Evolutionary conservation across 2,888 invertebrate genomes (phyloP).

Genomic region (Acleris sparsana): DNA sequence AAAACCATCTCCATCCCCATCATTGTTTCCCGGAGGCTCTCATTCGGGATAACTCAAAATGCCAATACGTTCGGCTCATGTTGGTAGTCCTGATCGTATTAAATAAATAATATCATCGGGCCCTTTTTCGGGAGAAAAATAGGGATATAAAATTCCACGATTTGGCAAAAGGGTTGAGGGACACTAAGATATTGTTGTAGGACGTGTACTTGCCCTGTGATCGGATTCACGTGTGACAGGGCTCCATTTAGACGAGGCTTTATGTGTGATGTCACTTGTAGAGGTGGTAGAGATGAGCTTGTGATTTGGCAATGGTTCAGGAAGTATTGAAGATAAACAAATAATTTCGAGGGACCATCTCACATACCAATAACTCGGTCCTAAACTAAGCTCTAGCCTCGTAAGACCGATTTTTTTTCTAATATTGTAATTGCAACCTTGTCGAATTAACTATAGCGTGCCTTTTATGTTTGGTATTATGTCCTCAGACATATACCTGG

Average conservation of each 20-base stretch:
- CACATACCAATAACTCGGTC: too few relatives aligned
- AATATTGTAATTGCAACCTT: too few relatives aligned
- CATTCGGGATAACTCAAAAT: slow-evolving; percentile 28
- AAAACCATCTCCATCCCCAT: not conserved
- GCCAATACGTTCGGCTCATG: slow-evolving; percentile 29
- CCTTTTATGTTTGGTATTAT: too few relatives aligned
- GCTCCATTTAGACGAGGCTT: not conserved
- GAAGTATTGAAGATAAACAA: not conserved
- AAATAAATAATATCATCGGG: slow-evolving; percentile 38
- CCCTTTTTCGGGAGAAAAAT: slow-evolving; percentile 31
- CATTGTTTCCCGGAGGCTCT: slow-evolving; percentile 29
- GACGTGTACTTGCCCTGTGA: slow-evolving; percentile 23
- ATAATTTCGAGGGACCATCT: not conserved
- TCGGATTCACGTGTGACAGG: slow-evolving; percentile 5
- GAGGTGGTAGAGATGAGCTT: too few relatives aligned
- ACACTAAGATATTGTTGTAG: slow-evolving; percentile 33
- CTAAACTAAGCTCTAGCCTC: too few relatives aligned
- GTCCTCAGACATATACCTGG: too few relatives aligned
- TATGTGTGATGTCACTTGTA: slow-evolving; percentile 1
- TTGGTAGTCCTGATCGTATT: slow-evolving; percentile 36
- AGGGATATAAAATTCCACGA: slow-evolving; percentile 37
- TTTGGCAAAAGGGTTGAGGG: slow-evolving; percentile 36
- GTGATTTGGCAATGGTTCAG: too few relatives aligned
- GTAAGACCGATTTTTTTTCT: too few relatives aligned
- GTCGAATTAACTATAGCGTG: too few relatives aligned